These are phyloP conservation scores for Acrossocheilus fasciatus DNA, from an alignment of 2,797 vertebrate species.

Conservation along the genomic window DNA sequence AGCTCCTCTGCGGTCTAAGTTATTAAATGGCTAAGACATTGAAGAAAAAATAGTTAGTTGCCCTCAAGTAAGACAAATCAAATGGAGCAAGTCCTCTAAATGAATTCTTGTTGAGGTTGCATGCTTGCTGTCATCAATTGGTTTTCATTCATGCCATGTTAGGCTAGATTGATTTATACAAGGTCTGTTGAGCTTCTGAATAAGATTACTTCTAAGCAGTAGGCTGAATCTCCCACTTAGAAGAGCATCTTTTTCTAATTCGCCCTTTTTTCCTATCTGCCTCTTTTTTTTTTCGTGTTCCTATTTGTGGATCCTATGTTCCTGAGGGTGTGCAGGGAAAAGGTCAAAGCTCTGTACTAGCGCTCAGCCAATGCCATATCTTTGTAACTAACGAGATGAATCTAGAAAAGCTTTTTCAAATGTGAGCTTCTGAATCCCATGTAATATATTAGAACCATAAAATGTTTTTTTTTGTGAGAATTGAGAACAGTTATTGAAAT, in stretches of 20 bases:
- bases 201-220: conserved; percentile 55
- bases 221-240: conserved; percentile 48
- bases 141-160: conserved; percentile 73
- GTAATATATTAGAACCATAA: not conserved
- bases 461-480: not conserved
- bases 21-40: conserved; percentile 1
- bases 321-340: conserved; percentile 24
- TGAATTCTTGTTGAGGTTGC: conserved; percentile 50
- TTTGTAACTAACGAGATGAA: not conserved
- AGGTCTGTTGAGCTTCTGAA: conserved; percentile 64
- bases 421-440: not conserved
- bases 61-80: conserved; percentile 1
- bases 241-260: conserved; percentile 50
- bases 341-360: conserved; percentile 45
- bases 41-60: conserved; percentile 14
- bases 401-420: not conserved
- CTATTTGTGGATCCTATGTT: conserved; percentile 45
- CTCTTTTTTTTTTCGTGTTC: not conserved
- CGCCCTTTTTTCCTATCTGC: not conserved
- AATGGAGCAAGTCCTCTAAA: conserved; percentile 45
- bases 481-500: not conserved
- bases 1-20: not conserved
- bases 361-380: not conserved
- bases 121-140: conserved; percentile 67
- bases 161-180: conserved; percentile 67